Base-by-base conservation (phyloP, 2,888 invertebrate genomes). In the Drosophila siamana region DNA sequence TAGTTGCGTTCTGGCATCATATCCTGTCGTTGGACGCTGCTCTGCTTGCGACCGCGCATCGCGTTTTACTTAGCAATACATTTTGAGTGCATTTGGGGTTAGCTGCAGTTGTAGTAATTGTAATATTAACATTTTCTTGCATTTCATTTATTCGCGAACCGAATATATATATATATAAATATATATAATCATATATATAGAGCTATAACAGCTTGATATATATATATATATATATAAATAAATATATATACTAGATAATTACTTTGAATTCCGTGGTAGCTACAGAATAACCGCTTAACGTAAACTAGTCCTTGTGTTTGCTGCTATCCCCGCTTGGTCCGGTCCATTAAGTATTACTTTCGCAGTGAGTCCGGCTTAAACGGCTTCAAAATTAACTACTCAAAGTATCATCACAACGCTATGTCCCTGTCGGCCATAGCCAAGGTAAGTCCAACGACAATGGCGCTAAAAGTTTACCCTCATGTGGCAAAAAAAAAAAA, bases 371-470 rank as follows among this genome's bases (percentile, higher is more conserved):
- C 57, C 67, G 80, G 71, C 63, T 63, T 63, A 77, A 91, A 92
- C 91, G 91, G 91, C 92, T 89, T 89, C 94, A 94, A 94, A 93
- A 94, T 94, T 94, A 94, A 93, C 92, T 94, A 94, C 92, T 93
- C 94, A 84, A 94, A 94, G 93, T 94, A 94, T 92, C 94, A 94
- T 92, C 94, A 94, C 93, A 94, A 94, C 90, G 93, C 93, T 92
- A 94, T 94, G 93, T 94, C 92, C 90, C 90, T 92, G 68, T 92
- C 94, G 92, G 94, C 93, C 90, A 93, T 95, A 93, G 94, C 94
- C 88, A 95, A 95, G 94, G 95, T 95, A 93, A 92, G 91, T 86
- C 47, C 56, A 68, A 47, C 41, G 56, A 33, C 60, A 56, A 57
- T 65, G 62, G 59, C 74, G 74, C 74, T 73, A 74, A 68, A 67